phyloP scores from a whole-genome alignment of 2,888 invertebrate genomes.

The Rotaria macrura region DNA sequence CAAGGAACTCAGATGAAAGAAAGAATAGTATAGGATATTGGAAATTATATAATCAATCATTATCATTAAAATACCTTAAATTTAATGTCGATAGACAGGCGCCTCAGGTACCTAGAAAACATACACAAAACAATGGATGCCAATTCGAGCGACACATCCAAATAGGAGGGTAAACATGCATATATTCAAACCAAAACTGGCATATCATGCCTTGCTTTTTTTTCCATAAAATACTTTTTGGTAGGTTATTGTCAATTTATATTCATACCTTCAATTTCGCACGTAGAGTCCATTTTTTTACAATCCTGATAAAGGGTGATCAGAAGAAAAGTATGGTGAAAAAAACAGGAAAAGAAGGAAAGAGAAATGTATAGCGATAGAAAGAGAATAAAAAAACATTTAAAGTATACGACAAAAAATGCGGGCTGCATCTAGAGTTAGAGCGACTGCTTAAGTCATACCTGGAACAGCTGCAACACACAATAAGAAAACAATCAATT shows the following conservation, averaged over 20 bases:
- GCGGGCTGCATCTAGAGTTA: conserved; percentile 19
- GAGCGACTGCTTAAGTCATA: conserved; percentile 15
- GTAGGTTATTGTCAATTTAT: neutral
- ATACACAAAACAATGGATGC: conserved; percentile 8
- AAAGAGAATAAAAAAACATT: neutral
- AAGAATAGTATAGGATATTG: neutral
- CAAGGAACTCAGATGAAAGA: neutral
- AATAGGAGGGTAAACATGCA: neutral
- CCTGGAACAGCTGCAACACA: conserved; percentile 27
- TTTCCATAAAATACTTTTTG: neutral
- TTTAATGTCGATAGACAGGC: conserved; percentile 17
- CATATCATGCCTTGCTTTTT: neutral
- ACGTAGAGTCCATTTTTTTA: neutral
- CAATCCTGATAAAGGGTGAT: neutral
- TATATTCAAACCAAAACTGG: neutral
- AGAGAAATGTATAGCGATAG: neutral
- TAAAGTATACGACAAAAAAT: conserved; percentile 15
- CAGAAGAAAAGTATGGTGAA: neutral
- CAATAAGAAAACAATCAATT: neutral
- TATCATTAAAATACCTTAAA: neutral
- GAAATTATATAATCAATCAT: neutral
- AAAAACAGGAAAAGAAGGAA: neutral
- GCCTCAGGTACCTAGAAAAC: conserved; percentile 21
- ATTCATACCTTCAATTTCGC: neutral
- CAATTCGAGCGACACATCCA: neutral